Evolutionary conservation across 2,797 vertebrate species (phyloP).

Genomic region (Cottoperca gobio): DNA sequence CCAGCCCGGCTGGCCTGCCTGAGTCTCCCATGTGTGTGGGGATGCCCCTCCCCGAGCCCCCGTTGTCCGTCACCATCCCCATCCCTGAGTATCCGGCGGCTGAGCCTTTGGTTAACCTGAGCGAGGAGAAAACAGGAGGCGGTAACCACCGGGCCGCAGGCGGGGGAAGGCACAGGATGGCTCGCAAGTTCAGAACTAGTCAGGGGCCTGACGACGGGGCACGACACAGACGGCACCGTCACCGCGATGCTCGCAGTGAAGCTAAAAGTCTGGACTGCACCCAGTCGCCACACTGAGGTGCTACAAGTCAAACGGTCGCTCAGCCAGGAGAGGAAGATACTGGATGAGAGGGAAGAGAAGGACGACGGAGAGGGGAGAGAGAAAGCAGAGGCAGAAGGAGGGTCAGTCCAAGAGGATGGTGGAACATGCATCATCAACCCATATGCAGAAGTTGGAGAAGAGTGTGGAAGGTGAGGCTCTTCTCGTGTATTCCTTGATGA

Average conservation of each 20-base stretch:
- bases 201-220: slow-evolving; percentile 86
- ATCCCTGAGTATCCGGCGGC: slow-evolving; percentile 79
- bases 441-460: slow-evolving; percentile 75
- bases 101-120: slow-evolving; percentile 72
- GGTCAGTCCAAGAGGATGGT: slow-evolving; percentile 56
- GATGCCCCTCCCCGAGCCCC: slow-evolving; percentile 81
- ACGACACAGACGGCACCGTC: slow-evolving; percentile 91
- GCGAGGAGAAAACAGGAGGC: slow-evolving; percentile 72
- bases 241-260: slow-evolving; percentile 87
- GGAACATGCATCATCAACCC: slow-evolving; percentile 73
- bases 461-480: slow-evolving; percentile 70
- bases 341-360: slow-evolving; percentile 84
- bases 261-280: slow-evolving; percentile 80
- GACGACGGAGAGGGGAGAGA: slow-evolving; percentile 76
- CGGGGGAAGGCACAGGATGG: slow-evolving; percentile 86
- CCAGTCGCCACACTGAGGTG: slow-evolving; percentile 68
- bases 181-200: slow-evolving; percentile 88
- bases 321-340: slow-evolving; percentile 87
- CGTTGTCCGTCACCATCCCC: slow-evolving; percentile 82
- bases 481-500: neutral
- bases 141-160: slow-evolving; percentile 79
- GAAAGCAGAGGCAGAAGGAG: slow-evolving; percentile 60
- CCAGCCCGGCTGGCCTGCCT: slow-evolving; percentile 79
- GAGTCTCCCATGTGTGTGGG: slow-evolving; percentile 85
- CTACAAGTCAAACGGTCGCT: slow-evolving; percentile 78